Evolutionary conservation across 2,888 invertebrate species (phyloP), one percentile per base, ranked within the genome.

Genomic region (Phortica okadai): DNA sequence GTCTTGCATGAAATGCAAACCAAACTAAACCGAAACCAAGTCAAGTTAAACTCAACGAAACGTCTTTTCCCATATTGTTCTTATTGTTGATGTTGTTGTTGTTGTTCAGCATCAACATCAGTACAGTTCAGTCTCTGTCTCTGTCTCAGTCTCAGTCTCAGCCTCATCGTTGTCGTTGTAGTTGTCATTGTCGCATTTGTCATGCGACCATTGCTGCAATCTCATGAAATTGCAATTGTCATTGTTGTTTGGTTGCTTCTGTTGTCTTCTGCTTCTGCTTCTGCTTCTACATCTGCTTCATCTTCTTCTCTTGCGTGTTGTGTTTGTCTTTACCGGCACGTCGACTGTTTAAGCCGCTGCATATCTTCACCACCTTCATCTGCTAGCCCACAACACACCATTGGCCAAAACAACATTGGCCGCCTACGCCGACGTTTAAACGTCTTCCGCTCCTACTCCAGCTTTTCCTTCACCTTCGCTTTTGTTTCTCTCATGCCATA

Each of bases 221-320:
- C 84, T 83, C 80, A 80, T 79, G 82, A 75, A 80, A 84, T 80
- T 80, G 79, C 77, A 77, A 77, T 77, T 86, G 82, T 86, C 80
- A 82, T 79, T 81, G 81, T 84, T 50, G 50, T 50, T 14, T 66
- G 79, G 75, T 44, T 76, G 76, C 76, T 81, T 67, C 67, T 59
- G 58, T 62, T 76, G 76, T 58, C 50, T 58, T 67, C 7, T 33
- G 41, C 10, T 10, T n/a, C 42, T 14, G 66, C 41, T 8, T 3
- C 10, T 14, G 14, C 50, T 33, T 1, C 16, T 44, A 8, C 6
- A 14, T 1, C 64, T 5, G 33, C 14, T 10, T 11, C 33, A 21
- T 21, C 21, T 21, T 21, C 21, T 25, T 66, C 42, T n/a, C 42
- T 25, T 4, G 42, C 42, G 42, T 41, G n/a, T 16, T 45, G 7